phyloP scores from a whole-genome alignment of 2,113 vertebrate species.

The Mellivora capensis region DNA sequence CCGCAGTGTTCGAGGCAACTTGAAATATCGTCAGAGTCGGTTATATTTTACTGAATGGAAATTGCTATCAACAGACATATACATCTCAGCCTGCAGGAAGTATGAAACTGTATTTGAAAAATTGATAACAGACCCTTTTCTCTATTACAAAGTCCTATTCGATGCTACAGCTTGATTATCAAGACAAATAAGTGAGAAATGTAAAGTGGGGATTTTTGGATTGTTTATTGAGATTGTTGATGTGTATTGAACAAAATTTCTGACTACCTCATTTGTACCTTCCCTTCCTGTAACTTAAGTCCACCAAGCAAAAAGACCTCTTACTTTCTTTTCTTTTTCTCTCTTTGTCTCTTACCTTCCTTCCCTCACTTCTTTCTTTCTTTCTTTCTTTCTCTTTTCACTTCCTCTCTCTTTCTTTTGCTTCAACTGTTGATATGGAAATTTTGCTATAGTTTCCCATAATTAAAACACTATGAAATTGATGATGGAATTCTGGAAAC shows the following conservation, averaged over 20 bases:
- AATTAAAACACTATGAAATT: conserved; percentile 70
- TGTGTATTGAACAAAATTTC: background rate
- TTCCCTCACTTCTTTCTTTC: background rate
- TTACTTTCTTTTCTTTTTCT: background rate
- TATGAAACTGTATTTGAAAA: conserved; percentile 38
- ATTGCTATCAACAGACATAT: background rate
- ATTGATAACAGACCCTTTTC: background rate
- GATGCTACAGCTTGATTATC: background rate
- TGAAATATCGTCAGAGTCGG: background rate
- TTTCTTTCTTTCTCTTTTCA: background rate
- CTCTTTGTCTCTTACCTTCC: fast-evolving
- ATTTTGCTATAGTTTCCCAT: conserved; percentile 48
- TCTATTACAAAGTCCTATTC: background rate
- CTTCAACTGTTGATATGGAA: background rate
- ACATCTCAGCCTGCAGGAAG: conserved; percentile 1
- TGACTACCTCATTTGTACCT: background rate
- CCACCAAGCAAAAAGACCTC: background rate
- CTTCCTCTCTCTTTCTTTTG: background rate
- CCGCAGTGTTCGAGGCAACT: background rate
- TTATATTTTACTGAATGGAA: conserved; percentile 13
- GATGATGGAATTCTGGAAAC: conserved; percentile 70
- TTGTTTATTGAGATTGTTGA: background rate
- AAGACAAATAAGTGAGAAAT: background rate
- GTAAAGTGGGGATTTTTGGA: background rate
- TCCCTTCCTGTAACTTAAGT: background rate